Base-by-base conservation (phyloP, 2,113 vertebrate species). In the Seriola dumerili region DNA sequence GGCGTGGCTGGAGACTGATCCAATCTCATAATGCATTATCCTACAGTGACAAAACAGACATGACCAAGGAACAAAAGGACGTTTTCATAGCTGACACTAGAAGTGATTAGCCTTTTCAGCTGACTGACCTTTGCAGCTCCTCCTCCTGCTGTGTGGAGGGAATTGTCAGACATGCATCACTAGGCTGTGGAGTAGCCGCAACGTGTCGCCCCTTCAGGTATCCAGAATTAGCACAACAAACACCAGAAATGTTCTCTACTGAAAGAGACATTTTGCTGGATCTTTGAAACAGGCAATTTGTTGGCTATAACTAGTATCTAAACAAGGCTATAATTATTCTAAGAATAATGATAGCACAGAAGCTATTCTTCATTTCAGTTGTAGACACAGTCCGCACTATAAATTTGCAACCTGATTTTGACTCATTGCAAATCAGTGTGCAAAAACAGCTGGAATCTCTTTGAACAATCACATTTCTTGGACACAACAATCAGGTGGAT, bases 161-260 rank as follows among this genome's bases (percentile, higher is more conserved):
- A 81, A 97, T 92, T 19, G 97, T 99, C 91, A 99, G 94, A 92
- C 97, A 98, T 62, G 99, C 97, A 0, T 99, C 97, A 91, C 97
- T 97, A 73, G 97, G 79, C 97, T 97, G 1, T 98, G 97, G 67
- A 98, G 94, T 29, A 99, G 84, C 38, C 97, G 92, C 67, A 99
- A 88, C 40, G 98, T 97, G 82, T 99, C 97, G 0, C 97, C 98
- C 98, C 83, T 96, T 97, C 76, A 99, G 93, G 87, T 96, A 98
- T 34, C 98, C 98, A 85, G 2, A 92, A 90, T 54, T 61, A 76
- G 11, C 0, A 71, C 7, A 71, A 68, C 17, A 85, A 4, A 78
- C 8, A 59, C 0, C 12, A 36, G 11, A 78, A 3, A 2, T 40
- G 17, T 61, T 66, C 12, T 44, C 57, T 48, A 72, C 19, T 44